phyloP scores from a whole-genome alignment of 92 coral and sea anemone species.

The Anthopleura xanthogrammica region DNA sequence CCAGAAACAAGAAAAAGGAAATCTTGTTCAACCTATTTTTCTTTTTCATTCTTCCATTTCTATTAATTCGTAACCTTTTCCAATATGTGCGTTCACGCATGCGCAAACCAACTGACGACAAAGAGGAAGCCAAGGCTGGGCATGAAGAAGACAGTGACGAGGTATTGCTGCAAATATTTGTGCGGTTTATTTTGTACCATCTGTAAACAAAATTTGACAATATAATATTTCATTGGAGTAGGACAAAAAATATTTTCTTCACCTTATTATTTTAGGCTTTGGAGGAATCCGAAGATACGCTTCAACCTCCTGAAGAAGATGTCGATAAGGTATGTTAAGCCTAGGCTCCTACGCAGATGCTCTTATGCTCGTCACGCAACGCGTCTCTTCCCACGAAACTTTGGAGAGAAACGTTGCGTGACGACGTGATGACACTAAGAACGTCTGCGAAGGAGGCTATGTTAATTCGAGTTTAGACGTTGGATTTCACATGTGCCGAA shows the following conservation, averaged over 20 bases:
- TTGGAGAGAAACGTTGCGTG: no score
- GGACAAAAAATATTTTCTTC: not conserved
- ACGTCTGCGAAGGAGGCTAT: no score
- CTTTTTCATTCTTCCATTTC: conserved; percentile 70
- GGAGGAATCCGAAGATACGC: not conserved
- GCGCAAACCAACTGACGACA: not conserved
- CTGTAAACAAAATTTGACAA: no score
- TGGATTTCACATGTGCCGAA: no score
- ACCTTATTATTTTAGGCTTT: not conserved
- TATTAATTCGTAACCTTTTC: conserved; percentile 42
- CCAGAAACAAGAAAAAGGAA: conserved; percentile 76
- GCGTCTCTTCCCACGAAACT: no score
- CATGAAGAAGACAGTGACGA: conserved; percentile 9
- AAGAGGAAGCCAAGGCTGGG: not conserved
- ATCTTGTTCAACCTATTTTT: conserved; percentile 78
- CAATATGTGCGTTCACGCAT: conserved; percentile 38
- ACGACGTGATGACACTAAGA: no score
- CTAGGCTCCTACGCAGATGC: no score
- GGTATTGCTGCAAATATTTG: not conserved
- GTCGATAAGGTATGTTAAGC: not conserved
- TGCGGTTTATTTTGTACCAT: no score
- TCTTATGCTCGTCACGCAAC: no score
- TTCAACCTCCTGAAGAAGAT: not conserved
- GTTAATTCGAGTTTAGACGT: no score
- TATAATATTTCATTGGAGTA: no score